Evolutionary conservation across 2,113 vertebrate species (phyloP).

Genomic region (Lucifuga dentata): DNA sequence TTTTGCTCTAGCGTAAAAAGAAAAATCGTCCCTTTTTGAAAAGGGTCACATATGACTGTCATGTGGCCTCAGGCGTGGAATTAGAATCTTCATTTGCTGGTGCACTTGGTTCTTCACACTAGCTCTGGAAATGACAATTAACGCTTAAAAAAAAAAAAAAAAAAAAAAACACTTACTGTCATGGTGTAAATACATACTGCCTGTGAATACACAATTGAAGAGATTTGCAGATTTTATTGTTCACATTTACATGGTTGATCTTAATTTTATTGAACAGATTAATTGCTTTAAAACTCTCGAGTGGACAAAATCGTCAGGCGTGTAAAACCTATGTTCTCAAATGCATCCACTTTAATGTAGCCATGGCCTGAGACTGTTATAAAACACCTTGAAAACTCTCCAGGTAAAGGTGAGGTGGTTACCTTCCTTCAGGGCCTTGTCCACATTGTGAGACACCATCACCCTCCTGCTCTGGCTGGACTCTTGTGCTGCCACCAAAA

Average conservation of each 20-base stretch:
- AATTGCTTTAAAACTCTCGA: too few species aligned
- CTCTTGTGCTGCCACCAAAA: slow-evolving; percentile 84
- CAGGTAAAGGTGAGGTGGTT: slow-evolving; percentile 43
- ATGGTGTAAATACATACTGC: too few species aligned
- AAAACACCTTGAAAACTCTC: slow-evolving; percentile 8
- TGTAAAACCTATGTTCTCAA: too few species aligned
- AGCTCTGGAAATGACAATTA: not conserved
- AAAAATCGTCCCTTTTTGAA: slow-evolving; percentile 2
- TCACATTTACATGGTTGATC: too few species aligned
- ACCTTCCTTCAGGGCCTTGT: slow-evolving; percentile 98
- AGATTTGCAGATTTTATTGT: too few species aligned
- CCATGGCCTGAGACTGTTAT: not conserved
- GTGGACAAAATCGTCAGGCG: too few species aligned
- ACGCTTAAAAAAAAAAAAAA: not conserved
- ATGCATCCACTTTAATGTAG: too few species aligned
- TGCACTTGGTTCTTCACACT: not conserved
- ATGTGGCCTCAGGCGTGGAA: not conserved
- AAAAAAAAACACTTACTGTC: too few species aligned
- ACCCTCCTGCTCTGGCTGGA: slow-evolving; percentile 87
- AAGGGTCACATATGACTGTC: not conserved
- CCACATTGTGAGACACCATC: slow-evolving; percentile 97
- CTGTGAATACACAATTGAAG: not conserved
- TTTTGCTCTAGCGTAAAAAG: not conserved
- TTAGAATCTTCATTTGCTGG: not conserved
- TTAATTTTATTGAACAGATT: too few species aligned